phyloP scores from a whole-genome alignment of 2,888 invertebrate species.

The Empis stercorea region DNA sequence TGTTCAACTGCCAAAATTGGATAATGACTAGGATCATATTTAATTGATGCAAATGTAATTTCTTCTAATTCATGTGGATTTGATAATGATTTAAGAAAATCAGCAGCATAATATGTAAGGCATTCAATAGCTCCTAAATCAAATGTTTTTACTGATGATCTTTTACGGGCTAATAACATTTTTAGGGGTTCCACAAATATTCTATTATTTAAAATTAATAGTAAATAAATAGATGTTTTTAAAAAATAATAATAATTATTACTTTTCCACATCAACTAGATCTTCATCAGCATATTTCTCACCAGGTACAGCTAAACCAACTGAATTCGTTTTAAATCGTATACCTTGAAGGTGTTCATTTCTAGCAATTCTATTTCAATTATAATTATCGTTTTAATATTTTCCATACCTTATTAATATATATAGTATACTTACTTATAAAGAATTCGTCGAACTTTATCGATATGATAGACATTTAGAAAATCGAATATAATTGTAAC shows the following conservation, averaged over 20 bases:
- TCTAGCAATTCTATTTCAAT: slow-evolving; percentile 25
- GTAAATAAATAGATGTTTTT: slow-evolving; percentile 1
- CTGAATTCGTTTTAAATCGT: slow-evolving; percentile 32
- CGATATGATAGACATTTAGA: slow-evolving; percentile 30
- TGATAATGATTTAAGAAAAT: slow-evolving; percentile 30
- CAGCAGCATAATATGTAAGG: slow-evolving; percentile 30
- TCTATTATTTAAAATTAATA: slow-evolving; percentile 15
- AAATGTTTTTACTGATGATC: slow-evolving; percentile 25
- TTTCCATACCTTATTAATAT: not conserved
- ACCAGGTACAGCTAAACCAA: slow-evolving; percentile 27
- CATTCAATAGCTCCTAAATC: slow-evolving; percentile 35
- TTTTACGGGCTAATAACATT: slow-evolving; percentile 28
- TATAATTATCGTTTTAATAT: not conserved
- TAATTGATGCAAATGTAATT: slow-evolving; percentile 57
- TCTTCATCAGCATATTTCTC: slow-evolving; percentile 26
- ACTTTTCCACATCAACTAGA: slow-evolving; percentile 33
- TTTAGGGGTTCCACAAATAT: slow-evolving; percentile 33
- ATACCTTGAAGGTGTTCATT: slow-evolving; percentile 30
- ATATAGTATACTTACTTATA: slow-evolving; percentile 24
- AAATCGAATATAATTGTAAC: slow-evolving; percentile 31
- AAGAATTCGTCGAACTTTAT: slow-evolving; percentile 30
- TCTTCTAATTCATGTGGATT: slow-evolving; percentile 44
- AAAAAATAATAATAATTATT: slow-evolving; percentile 8
- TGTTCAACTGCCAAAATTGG: slow-evolving; percentile 41
- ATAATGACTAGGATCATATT: slow-evolving; percentile 58